phyloP scores from a whole-genome alignment of 2,797 vertebrate genomes.

The Sciurus carolinensis region DNA sequence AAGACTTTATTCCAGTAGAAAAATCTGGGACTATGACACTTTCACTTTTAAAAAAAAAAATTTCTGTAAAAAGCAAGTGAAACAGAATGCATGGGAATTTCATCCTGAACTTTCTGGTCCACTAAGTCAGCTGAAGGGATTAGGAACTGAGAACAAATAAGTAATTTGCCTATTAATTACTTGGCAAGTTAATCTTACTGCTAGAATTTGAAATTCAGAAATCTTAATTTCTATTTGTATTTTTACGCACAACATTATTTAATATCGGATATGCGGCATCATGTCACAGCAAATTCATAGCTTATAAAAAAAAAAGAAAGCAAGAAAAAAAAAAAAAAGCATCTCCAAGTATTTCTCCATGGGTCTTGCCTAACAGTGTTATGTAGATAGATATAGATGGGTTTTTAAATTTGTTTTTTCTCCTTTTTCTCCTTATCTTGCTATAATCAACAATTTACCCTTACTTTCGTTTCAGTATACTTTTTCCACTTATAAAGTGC shows the following conservation, averaged over 20 bases:
- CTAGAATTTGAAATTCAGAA: conserved; percentile 36
- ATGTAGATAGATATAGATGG: neutral
- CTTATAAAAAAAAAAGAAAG: neutral
- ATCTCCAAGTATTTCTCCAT: neutral
- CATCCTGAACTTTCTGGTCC: neutral
- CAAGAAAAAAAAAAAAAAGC: no score
- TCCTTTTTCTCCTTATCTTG: neutral
- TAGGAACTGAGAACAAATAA: neutral
- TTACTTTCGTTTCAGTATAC: neutral
- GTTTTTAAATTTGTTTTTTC: neutral
- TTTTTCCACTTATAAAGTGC: neutral
- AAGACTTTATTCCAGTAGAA: neutral
- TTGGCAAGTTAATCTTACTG: neutral
- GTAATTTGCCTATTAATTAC: neutral
- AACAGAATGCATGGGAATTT: neutral
- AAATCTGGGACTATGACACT: neutral
- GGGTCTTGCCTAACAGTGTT: neutral
- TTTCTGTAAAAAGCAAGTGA: neutral
- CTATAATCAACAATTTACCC: neutral
- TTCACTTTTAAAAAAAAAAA: neutral
- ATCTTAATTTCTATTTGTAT: neutral
- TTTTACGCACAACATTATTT: neutral
- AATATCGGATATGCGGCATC: neutral
- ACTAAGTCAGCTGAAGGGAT: neutral
- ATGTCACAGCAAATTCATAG: neutral